Evolutionary conservation across 1,140 invertebrate genomes (phyloP).

Genomic region (Meteorus sp.): DNA sequence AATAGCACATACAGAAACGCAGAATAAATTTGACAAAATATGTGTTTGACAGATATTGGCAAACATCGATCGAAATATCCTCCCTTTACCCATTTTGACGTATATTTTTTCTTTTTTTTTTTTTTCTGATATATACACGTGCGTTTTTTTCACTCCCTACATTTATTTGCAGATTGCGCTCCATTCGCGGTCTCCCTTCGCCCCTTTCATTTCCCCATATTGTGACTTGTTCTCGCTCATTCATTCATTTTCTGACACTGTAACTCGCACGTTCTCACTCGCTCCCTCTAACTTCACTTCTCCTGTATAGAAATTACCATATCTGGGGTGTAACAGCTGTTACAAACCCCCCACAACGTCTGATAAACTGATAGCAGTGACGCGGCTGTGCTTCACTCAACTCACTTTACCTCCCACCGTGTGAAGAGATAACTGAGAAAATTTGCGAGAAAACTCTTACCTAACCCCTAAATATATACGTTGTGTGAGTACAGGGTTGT

Average conservation of each 20-base stretch:
- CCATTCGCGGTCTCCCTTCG: conserved; percentile 21
- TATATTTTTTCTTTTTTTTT: conserved; percentile 22
- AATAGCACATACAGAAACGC: too few relatives aligned
- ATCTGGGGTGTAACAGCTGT: conserved; percentile 53
- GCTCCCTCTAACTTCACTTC: conserved; percentile 15
- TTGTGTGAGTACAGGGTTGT: not conserved
- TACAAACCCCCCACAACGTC: conserved; percentile 39
- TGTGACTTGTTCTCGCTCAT: not conserved
- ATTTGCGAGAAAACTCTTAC: too few relatives aligned
- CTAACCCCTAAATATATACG: too few relatives aligned
- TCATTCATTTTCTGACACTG: too few relatives aligned
- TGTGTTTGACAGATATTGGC: conserved; percentile 54
- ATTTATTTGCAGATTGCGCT: conserved; percentile 22
- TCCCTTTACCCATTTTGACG: conserved; percentile 22
- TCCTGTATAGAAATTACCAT: conserved; percentile 54
- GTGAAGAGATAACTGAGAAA: not conserved
- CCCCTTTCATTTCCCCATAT: conserved; percentile 1
- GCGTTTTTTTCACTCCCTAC: conserved; percentile 18
- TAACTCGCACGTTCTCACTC: too few relatives aligned
- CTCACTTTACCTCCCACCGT: not conserved
- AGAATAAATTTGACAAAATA: conserved; percentile 53
- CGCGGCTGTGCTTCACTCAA: conserved; percentile 28
- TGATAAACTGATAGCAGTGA: conserved; percentile 57
- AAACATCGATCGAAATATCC: conserved; percentile 30
- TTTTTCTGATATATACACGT: conserved; percentile 22